These are phyloP conservation scores for Allophyes oxyacanthae DNA, from an alignment of 2,888 invertebrate genomes.

Conservation along the genomic window DNA sequence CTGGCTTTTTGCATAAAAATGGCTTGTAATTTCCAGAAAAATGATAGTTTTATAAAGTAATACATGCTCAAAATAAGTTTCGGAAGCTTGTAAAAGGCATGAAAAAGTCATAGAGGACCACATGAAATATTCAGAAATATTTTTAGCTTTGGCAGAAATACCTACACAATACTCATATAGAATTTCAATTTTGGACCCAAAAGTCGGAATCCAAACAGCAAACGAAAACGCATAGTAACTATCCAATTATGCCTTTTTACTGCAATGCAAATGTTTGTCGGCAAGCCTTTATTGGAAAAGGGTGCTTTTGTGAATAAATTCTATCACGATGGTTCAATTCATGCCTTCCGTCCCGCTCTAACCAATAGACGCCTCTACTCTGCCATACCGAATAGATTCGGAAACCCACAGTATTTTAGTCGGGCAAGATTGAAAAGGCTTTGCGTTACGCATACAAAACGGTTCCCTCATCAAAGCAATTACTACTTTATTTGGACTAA, in stretches of 20 bases:
- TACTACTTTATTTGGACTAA: slow-evolving; percentile 25
- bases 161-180: too few species aligned
- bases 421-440: slow-evolving; percentile 56
- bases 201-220: too few species aligned
- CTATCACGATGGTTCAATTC: slow-evolving; percentile 47
- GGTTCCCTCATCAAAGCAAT: slow-evolving; percentile 35
- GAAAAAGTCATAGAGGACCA: too few species aligned
- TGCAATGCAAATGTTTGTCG: slow-evolving; percentile 45
- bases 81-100: too few species aligned
- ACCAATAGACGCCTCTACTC: too few species aligned
- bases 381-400: slow-evolving; percentile 31
- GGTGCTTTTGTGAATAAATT: slow-evolving; percentile 56
- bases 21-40: too few species aligned
- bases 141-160: too few species aligned
- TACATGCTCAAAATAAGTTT: too few species aligned
- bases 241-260: slow-evolving; percentile 36
- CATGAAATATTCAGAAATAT: too few species aligned
- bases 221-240: slow-evolving; percentile 8
- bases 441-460: slow-evolving; percentile 51
- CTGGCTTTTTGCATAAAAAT: too few species aligned
- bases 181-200: too few species aligned
- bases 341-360: slow-evolving; percentile 37
- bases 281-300: slow-evolving; percentile 49
- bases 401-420: slow-evolving; percentile 45
- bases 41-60: too few species aligned